These are phyloP conservation scores for Osmerus mordax DNA, from an alignment of 2,113 vertebrate genomes.

Conservation along the genomic window DNA sequence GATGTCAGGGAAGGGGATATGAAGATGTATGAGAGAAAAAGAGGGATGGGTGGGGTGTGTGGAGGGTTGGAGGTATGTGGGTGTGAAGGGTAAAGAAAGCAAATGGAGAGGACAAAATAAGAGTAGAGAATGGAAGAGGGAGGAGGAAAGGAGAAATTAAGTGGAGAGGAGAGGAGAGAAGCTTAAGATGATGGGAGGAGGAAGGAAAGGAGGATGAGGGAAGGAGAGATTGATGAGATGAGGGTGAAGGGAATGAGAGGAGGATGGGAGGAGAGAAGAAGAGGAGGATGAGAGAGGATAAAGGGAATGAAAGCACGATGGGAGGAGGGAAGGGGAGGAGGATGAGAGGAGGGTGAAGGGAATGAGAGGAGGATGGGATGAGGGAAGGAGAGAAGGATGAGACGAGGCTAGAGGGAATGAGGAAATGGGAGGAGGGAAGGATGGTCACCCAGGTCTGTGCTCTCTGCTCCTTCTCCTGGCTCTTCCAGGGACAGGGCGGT, in stretches of 20 bases:
- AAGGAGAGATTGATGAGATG: conserved; percentile 11
- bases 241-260: background rate
- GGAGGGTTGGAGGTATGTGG: background rate
- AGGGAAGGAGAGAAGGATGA: background rate
- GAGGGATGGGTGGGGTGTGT: background rate
- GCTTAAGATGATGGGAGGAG: background rate
- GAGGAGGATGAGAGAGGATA: conserved; percentile 5
- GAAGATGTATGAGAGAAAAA: background rate
- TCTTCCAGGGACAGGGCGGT: conserved; percentile 25
- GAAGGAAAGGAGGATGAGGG: background rate
- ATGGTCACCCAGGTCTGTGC: background rate
- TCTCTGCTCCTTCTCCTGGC: conserved; percentile 13
- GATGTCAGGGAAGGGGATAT: no score
- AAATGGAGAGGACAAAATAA: background rate
- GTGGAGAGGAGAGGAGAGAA: background rate
- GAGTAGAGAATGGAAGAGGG: background rate
- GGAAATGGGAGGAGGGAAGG: background rate
- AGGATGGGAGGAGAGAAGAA: conserved; percentile 12
- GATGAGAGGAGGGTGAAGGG: background rate
- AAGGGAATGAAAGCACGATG: conserved; percentile 12
- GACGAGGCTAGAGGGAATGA: background rate
- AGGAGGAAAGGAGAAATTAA: background rate
- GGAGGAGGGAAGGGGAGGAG: conserved; percentile 4
- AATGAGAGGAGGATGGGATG: background rate
- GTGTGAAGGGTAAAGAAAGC: conserved; percentile 3